Evolutionary conservation across 2,113 vertebrate species (phyloP).

Genomic region (Chitala chitala): DNA sequence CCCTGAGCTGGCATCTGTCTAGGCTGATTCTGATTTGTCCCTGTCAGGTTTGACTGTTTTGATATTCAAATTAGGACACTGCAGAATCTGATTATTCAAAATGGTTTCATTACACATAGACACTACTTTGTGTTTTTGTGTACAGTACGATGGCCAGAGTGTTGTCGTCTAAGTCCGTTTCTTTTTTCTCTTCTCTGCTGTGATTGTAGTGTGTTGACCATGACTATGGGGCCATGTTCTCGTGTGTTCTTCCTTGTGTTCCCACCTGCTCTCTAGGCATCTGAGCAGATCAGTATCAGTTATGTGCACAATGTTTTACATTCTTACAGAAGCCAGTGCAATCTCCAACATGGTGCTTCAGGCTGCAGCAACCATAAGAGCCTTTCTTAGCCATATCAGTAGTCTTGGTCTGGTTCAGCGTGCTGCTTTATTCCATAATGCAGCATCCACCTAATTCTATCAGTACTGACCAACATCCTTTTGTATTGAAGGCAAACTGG

Average conservation of each 20-base stretch:
- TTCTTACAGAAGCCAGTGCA: background rate
- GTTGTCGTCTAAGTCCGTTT: conserved; percentile 1
- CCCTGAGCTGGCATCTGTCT: background rate
- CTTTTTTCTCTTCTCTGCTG: background rate
- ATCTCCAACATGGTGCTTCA: background rate
- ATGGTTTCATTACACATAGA: background rate
- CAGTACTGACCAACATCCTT: conserved; percentile 13
- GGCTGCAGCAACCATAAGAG: background rate
- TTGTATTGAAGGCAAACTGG: conserved; percentile 13
- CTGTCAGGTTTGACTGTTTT: background rate
- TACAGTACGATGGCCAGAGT: background rate
- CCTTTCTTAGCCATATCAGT: background rate
- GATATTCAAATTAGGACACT: too few species aligned
- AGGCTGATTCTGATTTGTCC: background rate
- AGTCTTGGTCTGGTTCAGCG: background rate
- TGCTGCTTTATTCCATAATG: background rate
- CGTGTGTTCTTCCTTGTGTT: conserved; percentile 26
- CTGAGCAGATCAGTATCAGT: background rate
- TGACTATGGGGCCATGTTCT: conserved; percentile 15
- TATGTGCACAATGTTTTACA: background rate
- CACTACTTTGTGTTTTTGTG: background rate
- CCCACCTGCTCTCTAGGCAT: background rate
- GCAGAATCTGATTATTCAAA: background rate
- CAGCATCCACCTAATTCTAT: background rate
- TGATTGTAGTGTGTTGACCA: background rate